Conservation (phyloP, 2,888 invertebrate species). For the Heliconius erato region DNA sequence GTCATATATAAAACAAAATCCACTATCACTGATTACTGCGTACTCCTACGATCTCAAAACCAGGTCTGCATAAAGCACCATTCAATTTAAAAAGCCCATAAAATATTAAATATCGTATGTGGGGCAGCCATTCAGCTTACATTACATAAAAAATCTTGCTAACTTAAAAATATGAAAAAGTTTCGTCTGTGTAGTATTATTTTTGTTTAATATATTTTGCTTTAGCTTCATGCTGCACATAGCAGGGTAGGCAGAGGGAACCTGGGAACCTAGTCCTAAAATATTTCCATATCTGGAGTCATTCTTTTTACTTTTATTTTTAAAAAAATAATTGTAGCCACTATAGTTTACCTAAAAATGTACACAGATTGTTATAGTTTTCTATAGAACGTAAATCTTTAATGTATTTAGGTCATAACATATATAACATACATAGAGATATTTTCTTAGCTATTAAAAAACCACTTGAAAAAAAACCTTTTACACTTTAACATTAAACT, state of each 20-base stretch:
- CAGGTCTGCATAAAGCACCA: slow-evolving; percentile 43
- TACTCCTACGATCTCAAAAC: slow-evolving; percentile 34
- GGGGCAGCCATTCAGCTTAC: slow-evolving; percentile 57
- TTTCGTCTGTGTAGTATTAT: slow-evolving; percentile 12
- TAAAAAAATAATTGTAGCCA: too few relatives aligned
- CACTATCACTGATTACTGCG: slow-evolving; percentile 38
- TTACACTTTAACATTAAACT: not conserved
- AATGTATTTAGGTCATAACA: too few relatives aligned
- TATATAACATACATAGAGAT: not conserved
- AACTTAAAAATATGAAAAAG: slow-evolving; percentile 18
- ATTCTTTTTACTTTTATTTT: too few relatives aligned
- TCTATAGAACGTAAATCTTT: too few relatives aligned
- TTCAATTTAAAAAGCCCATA: slow-evolving; percentile 52
- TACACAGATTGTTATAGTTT: too few relatives aligned
- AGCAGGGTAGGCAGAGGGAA: too few relatives aligned
- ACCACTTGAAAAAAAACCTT: not conserved
- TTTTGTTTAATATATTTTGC: not conserved
- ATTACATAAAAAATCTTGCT: slow-evolving; percentile 52
- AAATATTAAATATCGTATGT: slow-evolving; percentile 52
- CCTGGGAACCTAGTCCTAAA: too few relatives aligned
- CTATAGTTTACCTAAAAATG: too few relatives aligned
- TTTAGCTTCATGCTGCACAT: too few relatives aligned
- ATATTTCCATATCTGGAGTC: too few relatives aligned
- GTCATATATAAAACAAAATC: slow-evolving; percentile 15
- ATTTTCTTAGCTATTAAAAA: not conserved